Evolutionary conservation across 2,113 vertebrate genomes (phyloP).

Genomic region (Hippoglossus stenolepis): DNA sequence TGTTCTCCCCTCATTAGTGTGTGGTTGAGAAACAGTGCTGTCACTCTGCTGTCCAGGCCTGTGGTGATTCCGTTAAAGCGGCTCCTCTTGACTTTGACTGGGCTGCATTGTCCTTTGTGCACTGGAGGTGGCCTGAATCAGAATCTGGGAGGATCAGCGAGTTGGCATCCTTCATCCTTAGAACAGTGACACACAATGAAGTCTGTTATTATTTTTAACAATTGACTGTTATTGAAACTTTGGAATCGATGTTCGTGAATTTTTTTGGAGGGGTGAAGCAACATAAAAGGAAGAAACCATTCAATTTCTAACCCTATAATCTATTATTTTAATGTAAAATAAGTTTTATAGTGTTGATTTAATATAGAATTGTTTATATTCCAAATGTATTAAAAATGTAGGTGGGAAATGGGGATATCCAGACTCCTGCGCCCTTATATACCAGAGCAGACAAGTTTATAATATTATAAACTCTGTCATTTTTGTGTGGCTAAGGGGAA

Average conservation of each 20-base stretch:
- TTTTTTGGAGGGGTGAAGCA: too few species aligned
- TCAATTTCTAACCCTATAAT: too few species aligned
- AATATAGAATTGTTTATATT: too few species aligned
- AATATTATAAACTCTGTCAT: too few species aligned
- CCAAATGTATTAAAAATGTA: too few species aligned
- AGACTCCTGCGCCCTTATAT: too few species aligned
- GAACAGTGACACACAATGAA: neutral
- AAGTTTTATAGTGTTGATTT: too few species aligned
- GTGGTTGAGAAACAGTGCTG: slow-evolving; percentile 55
- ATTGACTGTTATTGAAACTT: neutral
- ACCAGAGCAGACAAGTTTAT: too few species aligned
- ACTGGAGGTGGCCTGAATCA: slow-evolving; percentile 48
- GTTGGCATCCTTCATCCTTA: slow-evolving; percentile 2
- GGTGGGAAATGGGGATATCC: too few species aligned
- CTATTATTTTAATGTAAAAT: too few species aligned
- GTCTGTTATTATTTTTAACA: slow-evolving; percentile 8
- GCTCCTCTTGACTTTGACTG: slow-evolving; percentile 51
- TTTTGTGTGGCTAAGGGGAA: neutral
- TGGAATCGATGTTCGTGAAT: too few species aligned
- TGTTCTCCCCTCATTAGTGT: slow-evolving; percentile 28
- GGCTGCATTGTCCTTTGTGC: slow-evolving; percentile 59
- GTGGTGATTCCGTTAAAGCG: slow-evolving; percentile 51
- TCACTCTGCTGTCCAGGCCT: slow-evolving; percentile 63
- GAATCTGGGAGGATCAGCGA: slow-evolving; percentile 19
- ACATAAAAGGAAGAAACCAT: too few species aligned